phyloP scores from a whole-genome alignment of 2,888 invertebrate genomes.

The Tenodera sinensis region DNA sequence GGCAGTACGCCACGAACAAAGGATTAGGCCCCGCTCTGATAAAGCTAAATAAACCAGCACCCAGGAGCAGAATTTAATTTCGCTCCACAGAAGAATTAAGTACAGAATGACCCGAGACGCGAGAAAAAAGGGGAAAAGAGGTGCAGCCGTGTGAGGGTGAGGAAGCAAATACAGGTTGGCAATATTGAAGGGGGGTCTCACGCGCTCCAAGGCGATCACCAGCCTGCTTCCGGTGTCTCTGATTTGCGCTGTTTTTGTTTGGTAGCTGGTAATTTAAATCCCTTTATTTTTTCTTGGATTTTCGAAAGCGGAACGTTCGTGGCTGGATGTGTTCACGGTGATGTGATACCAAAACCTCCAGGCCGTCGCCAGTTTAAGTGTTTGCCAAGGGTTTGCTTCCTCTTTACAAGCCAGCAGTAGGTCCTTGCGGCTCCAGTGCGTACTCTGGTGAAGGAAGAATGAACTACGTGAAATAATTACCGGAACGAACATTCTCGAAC shows the following conservation, averaged over 20 bases:
- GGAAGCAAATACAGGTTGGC: neutral
- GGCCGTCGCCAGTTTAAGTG: neutral
- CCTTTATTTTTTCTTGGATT: neutral
- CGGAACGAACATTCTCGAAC: too few species aligned
- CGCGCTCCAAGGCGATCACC: neutral
- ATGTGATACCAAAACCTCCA: neutral
- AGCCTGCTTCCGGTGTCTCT: neutral
- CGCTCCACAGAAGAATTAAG: constrained; percentile 18
- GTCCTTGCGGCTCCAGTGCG: neutral
- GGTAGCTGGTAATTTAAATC: neutral
- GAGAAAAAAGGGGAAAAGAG: neutral
- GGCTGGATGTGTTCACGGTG: neutral
- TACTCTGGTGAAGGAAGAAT: neutral
- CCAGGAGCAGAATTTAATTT: constrained; percentile 28
- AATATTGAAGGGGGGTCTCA: neutral
- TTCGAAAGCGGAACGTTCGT: neutral
- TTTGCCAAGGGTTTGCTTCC: neutral
- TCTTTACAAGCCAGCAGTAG: neutral
- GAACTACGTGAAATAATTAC: too few species aligned
- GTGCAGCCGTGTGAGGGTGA: neutral
- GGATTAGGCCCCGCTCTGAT: constrained; percentile 23
- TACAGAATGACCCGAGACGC: constrained; percentile 14
- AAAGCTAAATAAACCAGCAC: constrained; percentile 27
- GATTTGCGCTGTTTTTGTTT: neutral
- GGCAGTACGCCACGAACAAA: neutral